Base-by-base conservation (phyloP, 2,113 vertebrate species). In the Chloroceryle aenea region DNA sequence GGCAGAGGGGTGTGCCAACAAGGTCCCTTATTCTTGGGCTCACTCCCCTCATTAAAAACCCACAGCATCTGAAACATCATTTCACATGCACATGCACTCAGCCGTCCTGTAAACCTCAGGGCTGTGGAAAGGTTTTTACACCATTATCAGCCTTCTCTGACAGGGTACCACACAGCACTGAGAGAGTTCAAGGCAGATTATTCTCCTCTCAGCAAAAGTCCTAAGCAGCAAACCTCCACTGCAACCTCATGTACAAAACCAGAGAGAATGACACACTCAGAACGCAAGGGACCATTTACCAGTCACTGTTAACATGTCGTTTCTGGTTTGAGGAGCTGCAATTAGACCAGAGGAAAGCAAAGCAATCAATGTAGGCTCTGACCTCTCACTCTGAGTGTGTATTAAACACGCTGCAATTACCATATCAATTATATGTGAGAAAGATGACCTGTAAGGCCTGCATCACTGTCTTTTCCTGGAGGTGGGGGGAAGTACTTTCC, bases 71-170 rank as follows among this genome's bases (percentile, higher is more conserved):
- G 58, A 79, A 52, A 52, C 66, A 79, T 83, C 62, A 26, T 67
- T 36, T 78, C 30, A 9, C 32, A 4, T 1, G 2, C 22, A 21
- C 6, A 2, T 8, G 42, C 58, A 29, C 0, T 0, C 16, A 86
- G 38, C 40, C 59, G 56, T 20, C 29, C 56, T 47, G 36, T 6
- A 42, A 45, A 45, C 2, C 2, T 62, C 64, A 56, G 55, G 43
- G 68, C 68, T 42, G n/a, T 53, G 81, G 58, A 48, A 50, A 76
- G 21, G 42, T 5, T 5, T 59, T 67, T 53, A 11, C 61, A n/a
- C 42, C 20, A 30, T n/a, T 7, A 67, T 17, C 52, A 13, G 22
- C 72, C 12, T 47, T 59, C 38, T 71, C 62, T 36, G n/a, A 42
- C 8, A 10, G 27, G 38, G 19, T 3, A 12, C 52, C 15, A 18